Percentiles rank a stretch among this genome's conserved stretches.
Evolutionary conservation across 2,113 vertebrate genomes (phyloP).

Genomic region (Python bivittatus): DNA sequence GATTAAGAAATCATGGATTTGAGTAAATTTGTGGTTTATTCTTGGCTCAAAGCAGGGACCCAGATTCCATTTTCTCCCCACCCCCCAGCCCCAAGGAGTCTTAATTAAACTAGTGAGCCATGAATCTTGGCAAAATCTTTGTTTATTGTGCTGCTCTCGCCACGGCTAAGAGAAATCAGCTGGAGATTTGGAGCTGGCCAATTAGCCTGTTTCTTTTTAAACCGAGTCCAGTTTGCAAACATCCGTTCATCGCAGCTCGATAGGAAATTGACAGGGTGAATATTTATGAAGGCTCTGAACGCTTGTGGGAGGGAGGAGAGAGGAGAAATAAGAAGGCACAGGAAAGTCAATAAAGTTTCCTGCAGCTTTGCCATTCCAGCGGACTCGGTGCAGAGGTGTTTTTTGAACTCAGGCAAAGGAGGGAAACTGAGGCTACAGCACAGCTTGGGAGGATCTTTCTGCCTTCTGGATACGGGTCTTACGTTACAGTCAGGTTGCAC

Average conservation of each 20-base stretch:
- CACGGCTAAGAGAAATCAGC: neutral
- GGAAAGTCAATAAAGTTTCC: conserved; percentile 67
- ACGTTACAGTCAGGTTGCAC: neutral
- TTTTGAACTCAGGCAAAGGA: neutral
- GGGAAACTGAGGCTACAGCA: neutral
- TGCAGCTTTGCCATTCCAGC: neutral
- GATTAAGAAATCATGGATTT: neutral
- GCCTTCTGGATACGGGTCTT: rapidly evolving
- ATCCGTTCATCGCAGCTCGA: conserved; percentile 41
- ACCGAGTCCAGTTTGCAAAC: conserved; percentile 32
- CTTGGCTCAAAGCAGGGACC: neutral
- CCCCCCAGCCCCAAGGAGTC: rapidly evolving
- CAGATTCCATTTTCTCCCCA: neutral
- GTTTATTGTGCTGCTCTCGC: neutral
- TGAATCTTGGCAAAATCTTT: rapidly evolving
- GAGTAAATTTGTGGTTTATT: neutral
- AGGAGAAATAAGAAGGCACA: conserved; percentile 60
- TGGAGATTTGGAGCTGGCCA: neutral
- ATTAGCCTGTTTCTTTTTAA: neutral
- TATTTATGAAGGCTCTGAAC: conserved; percentile 59
- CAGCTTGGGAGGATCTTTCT: neutral
- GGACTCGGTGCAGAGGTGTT: neutral
- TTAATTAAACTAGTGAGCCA: conserved; percentile 15
- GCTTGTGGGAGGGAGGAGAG: conserved; percentile 3
- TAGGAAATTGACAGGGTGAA: conserved; percentile 66